phyloP scores from a whole-genome alignment of 2,113 vertebrate genomes.

The Alligator mississippiensis region DNA sequence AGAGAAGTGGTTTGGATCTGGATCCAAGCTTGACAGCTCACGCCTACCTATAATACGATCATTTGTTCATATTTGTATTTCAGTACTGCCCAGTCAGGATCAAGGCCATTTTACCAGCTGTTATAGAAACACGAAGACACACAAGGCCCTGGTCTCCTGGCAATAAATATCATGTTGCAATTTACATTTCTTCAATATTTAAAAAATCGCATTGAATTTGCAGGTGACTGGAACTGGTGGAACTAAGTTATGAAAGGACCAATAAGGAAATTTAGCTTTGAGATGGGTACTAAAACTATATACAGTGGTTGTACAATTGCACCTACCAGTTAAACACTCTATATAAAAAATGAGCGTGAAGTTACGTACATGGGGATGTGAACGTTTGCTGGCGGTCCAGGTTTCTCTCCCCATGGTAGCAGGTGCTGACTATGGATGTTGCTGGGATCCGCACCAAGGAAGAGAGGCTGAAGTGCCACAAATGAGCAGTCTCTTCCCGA shows the following conservation, averaged over 20 bases:
- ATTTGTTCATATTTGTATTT: not conserved
- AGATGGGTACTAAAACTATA: not conserved
- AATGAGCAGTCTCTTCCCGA: not conserved
- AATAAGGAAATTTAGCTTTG: not conserved
- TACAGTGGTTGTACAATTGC: too few relatives aligned
- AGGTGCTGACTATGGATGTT: not conserved
- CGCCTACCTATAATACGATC: not conserved
- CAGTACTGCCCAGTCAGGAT: not conserved
- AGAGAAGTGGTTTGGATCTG: not conserved
- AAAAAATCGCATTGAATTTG: not conserved
- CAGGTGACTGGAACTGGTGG: not conserved
- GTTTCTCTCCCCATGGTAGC: not conserved
- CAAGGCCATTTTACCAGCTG: not conserved
- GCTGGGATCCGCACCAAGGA: not conserved
- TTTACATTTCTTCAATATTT: not conserved
- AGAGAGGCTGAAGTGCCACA: not conserved
- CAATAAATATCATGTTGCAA: conserved; percentile 39
- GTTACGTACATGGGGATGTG: not conserved
- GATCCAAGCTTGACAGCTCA: not conserved
- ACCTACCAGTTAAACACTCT: not conserved
- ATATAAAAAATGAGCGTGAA: not conserved
- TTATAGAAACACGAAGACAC: not conserved
- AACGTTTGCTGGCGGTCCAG: not conserved
- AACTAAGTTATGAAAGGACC: not conserved
- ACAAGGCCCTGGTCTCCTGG: not conserved